These are phyloP conservation scores for Pogonophryne albipinna DNA, from an alignment of 2,797 vertebrate genomes.

Conservation along the genomic window DNA sequence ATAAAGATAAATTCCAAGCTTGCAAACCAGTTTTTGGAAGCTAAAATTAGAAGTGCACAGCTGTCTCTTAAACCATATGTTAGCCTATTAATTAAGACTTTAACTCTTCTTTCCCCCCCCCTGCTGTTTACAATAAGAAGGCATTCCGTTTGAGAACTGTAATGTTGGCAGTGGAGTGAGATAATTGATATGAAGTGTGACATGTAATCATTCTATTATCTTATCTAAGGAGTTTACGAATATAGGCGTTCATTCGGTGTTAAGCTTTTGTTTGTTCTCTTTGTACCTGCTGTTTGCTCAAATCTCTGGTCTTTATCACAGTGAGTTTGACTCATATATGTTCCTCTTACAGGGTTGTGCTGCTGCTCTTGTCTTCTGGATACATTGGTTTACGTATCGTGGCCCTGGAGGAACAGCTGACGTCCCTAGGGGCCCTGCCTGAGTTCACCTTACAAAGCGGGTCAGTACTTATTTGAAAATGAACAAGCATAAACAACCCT, in stretches of 20 bases:
- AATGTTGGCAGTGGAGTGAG: not conserved
- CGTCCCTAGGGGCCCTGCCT: slow-evolving; percentile 79
- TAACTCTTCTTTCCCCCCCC: not conserved
- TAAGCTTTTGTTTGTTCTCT: not conserved
- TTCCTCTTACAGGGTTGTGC: slow-evolving; percentile 81
- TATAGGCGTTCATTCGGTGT: not conserved
- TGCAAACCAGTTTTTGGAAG: not conserved
- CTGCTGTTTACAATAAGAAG: not conserved
- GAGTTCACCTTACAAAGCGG: slow-evolving; percentile 82
- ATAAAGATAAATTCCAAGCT: not conserved
- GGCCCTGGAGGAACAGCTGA: slow-evolving; percentile 90
- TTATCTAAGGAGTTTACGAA: not conserved
- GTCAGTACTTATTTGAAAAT: slow-evolving; percentile 55
- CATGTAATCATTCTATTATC: no score
- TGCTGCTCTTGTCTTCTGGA: slow-evolving; percentile 90
- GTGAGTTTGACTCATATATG: not conserved
- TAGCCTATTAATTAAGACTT: not conserved
- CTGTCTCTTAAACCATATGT: not conserved
- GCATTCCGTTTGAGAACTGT: not conserved
- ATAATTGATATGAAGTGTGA: not conserved
- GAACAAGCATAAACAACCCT: not conserved
- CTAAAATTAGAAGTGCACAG: no score
- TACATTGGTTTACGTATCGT: slow-evolving; percentile 90
- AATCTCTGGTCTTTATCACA: not conserved
- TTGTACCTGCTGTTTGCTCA: not conserved